Percentiles rank a stretch among this genome's conserved stretches.
These are phyloP conservation scores for Microcebus griseorufus DNA, from an alignment of 2,113 vertebrate genomes.

Conservation along the genomic window DNA sequence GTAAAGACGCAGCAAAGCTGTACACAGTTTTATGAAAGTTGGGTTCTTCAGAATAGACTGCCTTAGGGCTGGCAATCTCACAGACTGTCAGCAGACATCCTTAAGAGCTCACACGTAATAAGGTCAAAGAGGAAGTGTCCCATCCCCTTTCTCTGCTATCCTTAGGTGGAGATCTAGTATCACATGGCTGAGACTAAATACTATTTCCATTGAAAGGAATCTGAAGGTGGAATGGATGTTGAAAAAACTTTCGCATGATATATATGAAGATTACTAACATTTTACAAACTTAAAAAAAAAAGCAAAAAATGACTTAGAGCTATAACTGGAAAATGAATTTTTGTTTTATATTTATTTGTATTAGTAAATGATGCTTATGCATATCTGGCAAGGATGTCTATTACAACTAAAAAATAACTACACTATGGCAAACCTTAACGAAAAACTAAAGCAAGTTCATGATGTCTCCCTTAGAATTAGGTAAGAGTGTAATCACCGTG, in stretches of 20 bases:
- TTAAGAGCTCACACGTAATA: background rate
- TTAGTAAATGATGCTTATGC: background rate
- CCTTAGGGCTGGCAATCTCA: background rate
- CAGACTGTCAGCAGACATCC: background rate
- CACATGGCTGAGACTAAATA: background rate
- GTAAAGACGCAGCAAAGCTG: background rate
- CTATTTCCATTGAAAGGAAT: background rate
- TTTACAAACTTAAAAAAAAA: constrained; percentile 7
- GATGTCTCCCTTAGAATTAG: background rate
- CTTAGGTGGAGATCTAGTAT: background rate
- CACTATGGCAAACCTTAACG: background rate
- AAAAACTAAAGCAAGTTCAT: background rate
- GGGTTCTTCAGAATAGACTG: background rate
- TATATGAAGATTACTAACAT: background rate
- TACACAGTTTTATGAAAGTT: background rate
- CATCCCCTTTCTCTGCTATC: background rate
- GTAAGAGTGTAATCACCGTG: background rate
- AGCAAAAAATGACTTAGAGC: background rate
- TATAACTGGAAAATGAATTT: background rate
- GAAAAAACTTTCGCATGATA: background rate
- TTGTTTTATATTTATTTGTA: background rate
- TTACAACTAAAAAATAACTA: constrained; percentile 5
- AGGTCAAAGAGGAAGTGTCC: background rate
- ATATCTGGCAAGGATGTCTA: background rate
- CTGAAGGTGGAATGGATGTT: background rate